These are phyloP conservation scores for Hypomesus transpacificus DNA, from an alignment of 2,113 vertebrate genomes.

Conservation along the genomic window DNA sequence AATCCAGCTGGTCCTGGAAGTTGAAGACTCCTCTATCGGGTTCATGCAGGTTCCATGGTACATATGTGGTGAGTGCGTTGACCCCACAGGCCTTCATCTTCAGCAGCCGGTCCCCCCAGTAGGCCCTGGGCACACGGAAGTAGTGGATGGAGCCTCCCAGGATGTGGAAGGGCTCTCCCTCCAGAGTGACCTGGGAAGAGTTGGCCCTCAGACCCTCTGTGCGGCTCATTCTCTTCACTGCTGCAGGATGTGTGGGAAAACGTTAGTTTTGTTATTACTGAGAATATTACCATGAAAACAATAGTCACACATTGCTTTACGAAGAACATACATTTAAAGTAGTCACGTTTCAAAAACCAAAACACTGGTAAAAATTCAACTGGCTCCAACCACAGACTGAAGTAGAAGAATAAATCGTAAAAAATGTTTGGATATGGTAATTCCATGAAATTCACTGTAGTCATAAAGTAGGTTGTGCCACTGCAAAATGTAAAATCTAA, in stretches of 20 bases:
- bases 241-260: constrained; percentile 7
- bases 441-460: too few species aligned
- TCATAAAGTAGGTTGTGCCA: too few species aligned
- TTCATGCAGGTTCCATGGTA: constrained; percentile 92
- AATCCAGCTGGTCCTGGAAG: constrained; percentile 82
- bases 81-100: constrained; percentile 79
- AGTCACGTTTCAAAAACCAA: too few species aligned
- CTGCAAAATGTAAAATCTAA: too few species aligned
- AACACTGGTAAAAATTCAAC: too few species aligned
- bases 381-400: too few species aligned
- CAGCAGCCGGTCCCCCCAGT: constrained; percentile 84
- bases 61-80: constrained; percentile 92
- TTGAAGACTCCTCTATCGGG: constrained; percentile 77
- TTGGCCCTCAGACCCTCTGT: constrained; percentile 72
- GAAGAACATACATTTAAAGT: too few species aligned
- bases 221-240: constrained; percentile 54
- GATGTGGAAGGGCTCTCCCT: constrained; percentile 74
- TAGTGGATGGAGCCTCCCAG: constrained; percentile 87
- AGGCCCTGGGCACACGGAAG: constrained; percentile 80
- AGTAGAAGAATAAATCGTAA: too few species aligned
- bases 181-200: constrained; percentile 76
- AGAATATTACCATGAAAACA: too few species aligned
- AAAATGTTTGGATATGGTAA: too few species aligned
- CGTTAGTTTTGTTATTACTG: too few species aligned
- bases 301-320: too few species aligned